phyloP scores from a whole-genome alignment of 2,797 vertebrate species.

The Mus caroli region DNA sequence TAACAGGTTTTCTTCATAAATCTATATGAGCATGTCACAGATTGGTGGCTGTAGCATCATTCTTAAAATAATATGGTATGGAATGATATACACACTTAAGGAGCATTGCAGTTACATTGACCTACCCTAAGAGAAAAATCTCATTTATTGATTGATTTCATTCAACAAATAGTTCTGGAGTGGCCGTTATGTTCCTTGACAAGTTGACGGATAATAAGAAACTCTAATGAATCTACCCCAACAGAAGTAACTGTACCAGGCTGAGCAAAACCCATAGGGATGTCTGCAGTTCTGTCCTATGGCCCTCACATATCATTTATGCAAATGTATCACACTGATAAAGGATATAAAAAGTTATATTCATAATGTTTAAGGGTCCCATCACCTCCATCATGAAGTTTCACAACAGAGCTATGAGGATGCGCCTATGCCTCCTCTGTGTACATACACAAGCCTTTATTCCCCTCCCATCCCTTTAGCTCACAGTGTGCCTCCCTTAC shows the following conservation, averaged over 20 bases:
- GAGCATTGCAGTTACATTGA: conserved; percentile 21
- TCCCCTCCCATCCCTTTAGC: neutral
- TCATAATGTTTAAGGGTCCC: neutral
- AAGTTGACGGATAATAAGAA: conserved; percentile 50
- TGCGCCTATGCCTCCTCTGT: neutral
- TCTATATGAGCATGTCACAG: neutral
- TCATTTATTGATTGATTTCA: conserved; percentile 27
- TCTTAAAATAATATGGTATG: conserved; percentile 13
- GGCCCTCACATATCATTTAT: neutral
- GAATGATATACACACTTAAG: conserved; percentile 43
- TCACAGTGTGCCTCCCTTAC: neutral
- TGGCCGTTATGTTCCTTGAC: neutral
- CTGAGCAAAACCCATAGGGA: neutral
- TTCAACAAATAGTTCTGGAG: conserved; percentile 33
- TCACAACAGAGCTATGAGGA: neutral
- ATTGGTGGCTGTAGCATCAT: conserved; percentile 11
- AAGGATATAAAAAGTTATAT: neutral
- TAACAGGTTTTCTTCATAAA: conserved; percentile 37
- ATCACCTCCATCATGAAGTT: neutral
- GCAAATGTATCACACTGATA: conserved; percentile 10
- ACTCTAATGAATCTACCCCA: conserved; percentile 18
- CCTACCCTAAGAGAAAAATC: conserved; percentile 10
- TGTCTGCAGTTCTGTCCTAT: conserved; percentile 43
- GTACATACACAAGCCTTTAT: neutral
- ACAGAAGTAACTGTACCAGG: conserved; percentile 1